Evolutionary conservation across 2,113 vertebrate genomes (phyloP), one percentile per base, ranked within the genome.

Genomic region (Ptilonorhynchus violaceus): DNA sequence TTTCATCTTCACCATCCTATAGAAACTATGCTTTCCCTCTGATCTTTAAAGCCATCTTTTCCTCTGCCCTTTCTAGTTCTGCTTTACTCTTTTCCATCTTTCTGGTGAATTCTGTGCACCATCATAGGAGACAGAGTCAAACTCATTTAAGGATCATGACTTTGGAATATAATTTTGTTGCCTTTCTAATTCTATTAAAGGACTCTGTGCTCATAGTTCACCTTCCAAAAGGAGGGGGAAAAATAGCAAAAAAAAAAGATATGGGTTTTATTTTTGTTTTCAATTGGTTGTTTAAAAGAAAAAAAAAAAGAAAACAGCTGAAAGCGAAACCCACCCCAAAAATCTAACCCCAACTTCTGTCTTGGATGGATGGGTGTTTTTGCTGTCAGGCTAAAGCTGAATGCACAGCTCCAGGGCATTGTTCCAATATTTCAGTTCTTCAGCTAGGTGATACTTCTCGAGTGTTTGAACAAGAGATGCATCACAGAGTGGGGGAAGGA

Each of bases 401-500:
- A 91, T 76, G 78, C 70, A 49, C 50, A 89, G 72, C 94, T 81
- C 39, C 41, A 75, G 83, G 96, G 92, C 90, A 84, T 72, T 5
- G 1, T 83, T 96, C 89, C 92, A 96, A 74, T 52, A 85, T 92
- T 94, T 80, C 86, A 63, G 70, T 96, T 96, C 95, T 95, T 96
- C 92, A 87, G 85, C 63, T 88, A 73, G 95, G 95, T 94, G 88
- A 83, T 92, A 92, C 96, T 95, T 93, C 92, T 92, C 10, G 6
- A 96, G 94, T 95, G 96, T 97, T 97, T 97, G 97, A 94, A 96
- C 96, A 97, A 96, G 94, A 96, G 89, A 95, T 96, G 93, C 96
- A 96, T 90, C 78, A 91, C 42, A 0, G 91, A 90, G 73, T 84
- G 66, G 66, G 55, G 74, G 63, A 93, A 94, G 93, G 93, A 94